phyloP scores from a whole-genome alignment of 2,113 vertebrate species.

The Chascanopsetta lugubris region DNA sequence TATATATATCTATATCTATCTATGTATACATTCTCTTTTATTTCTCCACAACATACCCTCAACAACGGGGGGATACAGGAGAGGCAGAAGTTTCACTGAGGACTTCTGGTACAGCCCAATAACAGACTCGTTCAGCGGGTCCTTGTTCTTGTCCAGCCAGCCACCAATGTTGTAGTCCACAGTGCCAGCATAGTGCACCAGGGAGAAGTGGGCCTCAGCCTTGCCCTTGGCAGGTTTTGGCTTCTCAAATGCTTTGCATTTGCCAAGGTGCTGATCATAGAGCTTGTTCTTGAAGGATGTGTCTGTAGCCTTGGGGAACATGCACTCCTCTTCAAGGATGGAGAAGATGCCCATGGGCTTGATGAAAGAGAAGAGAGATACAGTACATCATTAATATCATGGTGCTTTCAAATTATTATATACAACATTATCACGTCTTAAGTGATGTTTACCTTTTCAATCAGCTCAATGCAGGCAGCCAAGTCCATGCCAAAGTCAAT shows the following conservation, averaged over 20 bases:
- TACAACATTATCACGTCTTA: too few species aligned
- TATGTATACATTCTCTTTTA: too few species aligned
- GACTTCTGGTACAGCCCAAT: slow-evolving; percentile 76
- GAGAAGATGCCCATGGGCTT: slow-evolving; percentile 86
- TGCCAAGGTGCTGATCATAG: slow-evolving; percentile 75
- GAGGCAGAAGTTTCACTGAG: slow-evolving; percentile 62
- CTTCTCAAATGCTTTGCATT: slow-evolving; percentile 81
- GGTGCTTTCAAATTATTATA: too few species aligned
- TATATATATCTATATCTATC: too few species aligned
- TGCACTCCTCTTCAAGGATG: slow-evolving; percentile 84
- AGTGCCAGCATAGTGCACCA: slow-evolving; percentile 87
- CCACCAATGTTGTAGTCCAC: slow-evolving; percentile 87
- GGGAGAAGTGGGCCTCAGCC: slow-evolving; percentile 87
- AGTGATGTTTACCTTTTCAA: too few species aligned
- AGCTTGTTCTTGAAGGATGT: slow-evolving; percentile 75
- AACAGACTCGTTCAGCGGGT: slow-evolving; percentile 76
- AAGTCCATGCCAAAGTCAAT: slow-evolving; percentile 93
- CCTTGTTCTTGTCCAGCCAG: slow-evolving; percentile 76
- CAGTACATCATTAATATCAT: too few species aligned
- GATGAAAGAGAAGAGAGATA: not conserved
- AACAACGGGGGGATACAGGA: slow-evolving; percentile 53
- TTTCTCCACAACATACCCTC: too few species aligned
- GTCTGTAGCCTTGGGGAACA: slow-evolving; percentile 80
- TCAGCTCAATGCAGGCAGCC: slow-evolving; percentile 90
- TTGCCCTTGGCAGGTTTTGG: slow-evolving; percentile 88